Evolutionary conservation across 2,888 invertebrate species (phyloP).

Genomic region (Harpagoxenus sublaevis): DNA sequence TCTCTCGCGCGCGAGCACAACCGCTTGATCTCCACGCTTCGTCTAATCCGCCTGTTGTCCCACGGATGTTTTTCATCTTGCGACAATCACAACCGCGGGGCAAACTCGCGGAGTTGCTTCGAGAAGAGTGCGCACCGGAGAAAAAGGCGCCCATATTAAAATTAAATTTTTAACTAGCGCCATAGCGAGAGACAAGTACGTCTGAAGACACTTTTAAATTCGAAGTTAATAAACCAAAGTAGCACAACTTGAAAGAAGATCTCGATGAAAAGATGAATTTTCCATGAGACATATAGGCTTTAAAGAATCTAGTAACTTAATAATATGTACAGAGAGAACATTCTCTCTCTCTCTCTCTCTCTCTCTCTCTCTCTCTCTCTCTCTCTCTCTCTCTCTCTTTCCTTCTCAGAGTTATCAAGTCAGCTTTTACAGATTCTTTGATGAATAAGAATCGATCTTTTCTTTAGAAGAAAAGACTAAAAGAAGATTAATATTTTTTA

Average conservation of each 20-base stretch:
- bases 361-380: too few relatives aligned
- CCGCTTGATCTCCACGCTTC: conserved; percentile 58
- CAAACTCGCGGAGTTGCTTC: neutral
- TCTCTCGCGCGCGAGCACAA: conserved; percentile 29
- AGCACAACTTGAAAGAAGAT: conserved; percentile 1
- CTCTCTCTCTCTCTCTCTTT: too few relatives aligned
- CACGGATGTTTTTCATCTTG: conserved; percentile 37
- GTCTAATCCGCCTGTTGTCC: conserved; percentile 61
- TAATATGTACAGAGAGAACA: conserved; percentile 15
- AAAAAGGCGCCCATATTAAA: conserved; percentile 1
- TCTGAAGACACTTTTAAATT: conserved; percentile 18
- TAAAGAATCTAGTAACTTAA: conserved; percentile 12
- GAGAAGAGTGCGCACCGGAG: neutral
- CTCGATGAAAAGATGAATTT: conserved; percentile 33
- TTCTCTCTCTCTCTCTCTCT: neutral
- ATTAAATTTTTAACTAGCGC: conserved; percentile 33
- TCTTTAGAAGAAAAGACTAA: neutral
- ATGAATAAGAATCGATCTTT: conserved; percentile 2
- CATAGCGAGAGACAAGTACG: neutral
- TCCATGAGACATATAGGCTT: conserved; percentile 19
- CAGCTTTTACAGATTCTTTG: neutral
- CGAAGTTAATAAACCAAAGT: conserved; percentile 34
- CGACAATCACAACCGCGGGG: neutral
- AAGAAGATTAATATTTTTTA: neutral
- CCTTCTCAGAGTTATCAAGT: neutral